Evolutionary conservation across 2,888 invertebrate species (phyloP).

Genomic region (Torymus aiolomorphi): DNA sequence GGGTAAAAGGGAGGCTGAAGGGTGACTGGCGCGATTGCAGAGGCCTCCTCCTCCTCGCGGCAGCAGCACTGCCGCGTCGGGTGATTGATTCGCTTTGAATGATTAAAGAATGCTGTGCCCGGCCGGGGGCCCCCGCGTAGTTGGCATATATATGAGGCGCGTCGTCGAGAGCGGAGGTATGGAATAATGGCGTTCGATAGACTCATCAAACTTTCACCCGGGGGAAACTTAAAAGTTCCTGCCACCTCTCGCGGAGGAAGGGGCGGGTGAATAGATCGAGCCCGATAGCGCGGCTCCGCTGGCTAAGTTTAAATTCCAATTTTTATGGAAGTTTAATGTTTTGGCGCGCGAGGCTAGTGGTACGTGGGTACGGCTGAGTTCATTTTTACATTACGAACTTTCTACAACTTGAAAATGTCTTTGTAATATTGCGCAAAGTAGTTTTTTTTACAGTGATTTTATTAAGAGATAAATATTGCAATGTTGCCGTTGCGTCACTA

Average conservation of each 20-base stretch:
- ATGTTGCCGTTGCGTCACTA: too few species aligned
- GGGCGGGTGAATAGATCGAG: conserved; percentile 59
- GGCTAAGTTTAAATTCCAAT: conserved; percentile 49
- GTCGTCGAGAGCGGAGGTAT: conserved; percentile 56
- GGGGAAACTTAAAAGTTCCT: conserved; percentile 66
- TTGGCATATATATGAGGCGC: conserved; percentile 57
- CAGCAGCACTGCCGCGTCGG: conserved; percentile 59
- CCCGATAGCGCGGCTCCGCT: neutral
- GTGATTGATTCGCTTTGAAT: conserved; percentile 76
- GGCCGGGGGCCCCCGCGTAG: conserved; percentile 58
- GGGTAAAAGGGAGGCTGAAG: conserved; percentile 65
- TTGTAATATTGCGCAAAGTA: too few species aligned
- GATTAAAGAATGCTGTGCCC: conserved; percentile 71
- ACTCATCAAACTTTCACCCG: conserved; percentile 73
- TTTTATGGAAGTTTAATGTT: conserved; percentile 42
- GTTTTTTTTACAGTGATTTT: too few species aligned
- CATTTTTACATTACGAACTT: neutral
- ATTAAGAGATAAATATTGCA: too few species aligned
- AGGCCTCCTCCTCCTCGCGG: conserved; percentile 58
- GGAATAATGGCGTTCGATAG: conserved; percentile 74
- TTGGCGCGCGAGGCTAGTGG: neutral
- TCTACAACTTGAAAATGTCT: conserved; percentile 2
- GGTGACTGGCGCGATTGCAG: conserved; percentile 72
- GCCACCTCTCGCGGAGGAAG: conserved; percentile 38
- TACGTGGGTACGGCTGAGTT: neutral